Base-by-base conservation (phyloP, 2,888 invertebrate species). In the Caenorhabditis sp. region DNA sequence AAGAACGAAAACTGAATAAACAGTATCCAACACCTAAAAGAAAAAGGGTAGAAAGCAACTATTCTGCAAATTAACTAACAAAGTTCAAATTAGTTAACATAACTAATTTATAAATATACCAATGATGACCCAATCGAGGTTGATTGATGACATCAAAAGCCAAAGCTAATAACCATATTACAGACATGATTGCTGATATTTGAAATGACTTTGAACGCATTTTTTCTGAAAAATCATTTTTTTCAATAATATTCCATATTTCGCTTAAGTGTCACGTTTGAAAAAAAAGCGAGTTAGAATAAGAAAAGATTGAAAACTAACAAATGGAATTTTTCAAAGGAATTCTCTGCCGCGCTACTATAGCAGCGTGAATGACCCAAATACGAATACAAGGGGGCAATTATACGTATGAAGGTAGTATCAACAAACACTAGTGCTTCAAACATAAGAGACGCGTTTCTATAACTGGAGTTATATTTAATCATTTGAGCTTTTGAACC, bases 51-150 rank as follows among this genome's bases (percentile, higher is more conserved):
- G 32, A 4, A 32, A 32, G 9, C 32, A 6, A 32, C n/a, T 32
- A 32, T 32, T n/a, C n/a, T n/a, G n/a, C 32, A n/a, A 13, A 47
- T n/a, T n/a, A 44, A 85, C 88, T 80, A 37, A 91, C 91, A 68
- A 91, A 90, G 69, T 91, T 89, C 1, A 90, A 62, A 64, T 90
- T 89, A 11, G 90, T 91, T 11, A 91, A 83, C 90, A 91, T 91
- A n/a, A 89, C 86, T 3, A 91, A 80, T 60, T 91, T 91, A 58
- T 86, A 85, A 64, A 89, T 78, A 60, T 84, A 91, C 85, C 86
- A 89, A 15, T 71, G 67, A 62, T 84, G 82, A 13, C 89, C 88
- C 3, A 89, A 35, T 18, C 89, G 56, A 1, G 91, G 90, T 70
- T 90, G 85, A 53, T 77, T 82, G 1, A 71, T 40, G 11, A 91